A percentile compares a stretch with the other conserved stretches of the same genome.
These are phyloP conservation scores for Pagetopsis macropterus DNA, from an alignment of 2,797 vertebrate species.

Conservation along the genomic window DNA sequence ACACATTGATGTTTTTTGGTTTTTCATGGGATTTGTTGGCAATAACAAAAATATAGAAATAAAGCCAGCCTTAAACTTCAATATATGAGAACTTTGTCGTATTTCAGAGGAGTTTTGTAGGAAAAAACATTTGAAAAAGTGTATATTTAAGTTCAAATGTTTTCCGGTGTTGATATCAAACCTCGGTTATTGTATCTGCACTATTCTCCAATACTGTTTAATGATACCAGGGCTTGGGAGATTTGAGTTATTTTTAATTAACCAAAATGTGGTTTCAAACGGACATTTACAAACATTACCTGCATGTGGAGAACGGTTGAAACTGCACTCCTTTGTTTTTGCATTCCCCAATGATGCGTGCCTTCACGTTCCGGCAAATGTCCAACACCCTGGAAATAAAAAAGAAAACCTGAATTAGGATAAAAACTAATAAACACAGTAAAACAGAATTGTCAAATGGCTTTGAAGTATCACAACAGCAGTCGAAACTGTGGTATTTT, in stretches of 20 bases:
- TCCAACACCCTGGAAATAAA: constrained; percentile 89
- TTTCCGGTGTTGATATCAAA: not conserved
- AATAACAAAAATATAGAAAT: not conserved
- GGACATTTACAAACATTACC: constrained; percentile 77
- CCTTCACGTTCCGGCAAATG: constrained; percentile 97
- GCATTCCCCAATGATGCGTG: constrained; percentile 92
- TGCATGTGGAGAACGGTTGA: constrained; percentile 92
- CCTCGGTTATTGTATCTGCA: not conserved
- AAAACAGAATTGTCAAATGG: not conserved
- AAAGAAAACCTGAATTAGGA: not conserved
- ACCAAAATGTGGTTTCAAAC: not conserved
- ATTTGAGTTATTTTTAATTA: not conserved
- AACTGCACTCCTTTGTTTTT: constrained; percentile 98
- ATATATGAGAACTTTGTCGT: not conserved
- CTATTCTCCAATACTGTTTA: not conserved
- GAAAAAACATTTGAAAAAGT: too few species aligned
- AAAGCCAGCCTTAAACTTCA: too few species aligned
- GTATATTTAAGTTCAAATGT: too few species aligned
- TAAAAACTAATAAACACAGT: not conserved
- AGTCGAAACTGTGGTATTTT: not conserved
- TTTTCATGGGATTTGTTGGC: constrained; percentile 6
- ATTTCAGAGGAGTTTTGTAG: too few species aligned
- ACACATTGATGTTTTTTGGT: not conserved
- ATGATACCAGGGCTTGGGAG: not conserved
- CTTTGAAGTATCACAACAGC: not conserved